Conservation (phyloP, 2,888 invertebrate genomes). For the Amphipoea oculea region DNA sequence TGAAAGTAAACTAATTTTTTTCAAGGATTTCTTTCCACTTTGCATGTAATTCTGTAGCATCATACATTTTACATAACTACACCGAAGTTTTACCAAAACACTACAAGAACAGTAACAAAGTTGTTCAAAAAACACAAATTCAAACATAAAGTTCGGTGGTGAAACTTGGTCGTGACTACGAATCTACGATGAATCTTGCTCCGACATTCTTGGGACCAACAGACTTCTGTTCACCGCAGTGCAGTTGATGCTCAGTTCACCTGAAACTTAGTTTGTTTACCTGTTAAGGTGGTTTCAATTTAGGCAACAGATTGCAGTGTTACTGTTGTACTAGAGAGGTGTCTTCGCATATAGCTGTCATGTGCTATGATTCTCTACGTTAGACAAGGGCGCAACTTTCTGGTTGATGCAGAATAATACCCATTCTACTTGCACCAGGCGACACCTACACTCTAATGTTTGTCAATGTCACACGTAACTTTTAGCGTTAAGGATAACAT, state of each 20-base stretch:
- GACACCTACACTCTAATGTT: neutral
- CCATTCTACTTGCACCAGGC: neutral
- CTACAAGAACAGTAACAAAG: slow-evolving; percentile 5
- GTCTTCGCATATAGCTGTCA: neutral
- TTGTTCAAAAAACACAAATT: slow-evolving; percentile 32
- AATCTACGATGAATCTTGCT: slow-evolving; percentile 34
- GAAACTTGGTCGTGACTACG: slow-evolving; percentile 26
- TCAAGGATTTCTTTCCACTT: neutral
- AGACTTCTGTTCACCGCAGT: slow-evolving; percentile 26
- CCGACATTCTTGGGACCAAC: slow-evolving; percentile 26
- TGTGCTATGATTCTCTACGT: neutral
- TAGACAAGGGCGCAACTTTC: neutral
- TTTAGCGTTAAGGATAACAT: too few species aligned
- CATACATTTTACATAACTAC: slow-evolving; percentile 19
- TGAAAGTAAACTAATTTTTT: neutral
- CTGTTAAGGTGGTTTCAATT: slow-evolving; percentile 28
- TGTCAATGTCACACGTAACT: too few species aligned
- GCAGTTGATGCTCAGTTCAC: slow-evolving; percentile 38
- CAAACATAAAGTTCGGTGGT: slow-evolving; percentile 20
- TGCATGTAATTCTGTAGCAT: neutral
- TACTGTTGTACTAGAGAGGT: too few species aligned
- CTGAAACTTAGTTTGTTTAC: slow-evolving; percentile 37
- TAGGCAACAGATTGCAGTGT: slow-evolving; percentile 4
- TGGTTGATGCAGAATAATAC: neutral
- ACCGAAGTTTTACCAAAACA: slow-evolving; percentile 16